These are phyloP conservation scores for Lepus townsendii DNA, from an alignment of 2,797 vertebrate genomes.

Conservation along the genomic window DNA sequence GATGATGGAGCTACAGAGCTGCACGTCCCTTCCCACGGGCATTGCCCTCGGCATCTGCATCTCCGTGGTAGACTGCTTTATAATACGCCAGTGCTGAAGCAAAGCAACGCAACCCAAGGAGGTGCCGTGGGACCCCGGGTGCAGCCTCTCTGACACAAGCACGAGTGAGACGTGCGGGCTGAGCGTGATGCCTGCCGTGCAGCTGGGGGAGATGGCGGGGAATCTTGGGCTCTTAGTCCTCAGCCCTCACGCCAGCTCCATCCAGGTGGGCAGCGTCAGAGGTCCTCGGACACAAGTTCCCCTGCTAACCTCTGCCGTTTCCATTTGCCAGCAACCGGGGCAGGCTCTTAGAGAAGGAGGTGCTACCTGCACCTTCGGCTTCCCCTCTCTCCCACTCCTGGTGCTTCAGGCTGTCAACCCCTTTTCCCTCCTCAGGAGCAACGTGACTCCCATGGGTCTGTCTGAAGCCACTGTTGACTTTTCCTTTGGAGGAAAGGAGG, in stretches of 20 bases:
- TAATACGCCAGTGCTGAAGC: not conserved
- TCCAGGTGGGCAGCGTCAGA: not conserved
- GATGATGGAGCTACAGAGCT: too few relatives aligned
- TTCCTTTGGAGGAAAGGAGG: too few relatives aligned
- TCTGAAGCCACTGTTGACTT: not conserved
- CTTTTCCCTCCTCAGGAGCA: not conserved
- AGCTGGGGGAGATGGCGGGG: too few relatives aligned
- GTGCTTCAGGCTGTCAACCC: not conserved
- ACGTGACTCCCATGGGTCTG: not conserved
- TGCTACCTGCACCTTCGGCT: fast-evolving
- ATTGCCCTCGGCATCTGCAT: not conserved
- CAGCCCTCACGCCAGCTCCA: too few relatives aligned
- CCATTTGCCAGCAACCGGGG: not conserved
- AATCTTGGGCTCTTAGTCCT: not conserved
- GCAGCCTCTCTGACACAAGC: not conserved
- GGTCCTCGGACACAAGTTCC: not conserved
- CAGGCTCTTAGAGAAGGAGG: not conserved
- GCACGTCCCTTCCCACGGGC: not conserved
- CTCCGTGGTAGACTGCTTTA: not conserved
- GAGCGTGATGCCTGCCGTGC: too few relatives aligned
- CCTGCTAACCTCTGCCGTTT: not conserved
- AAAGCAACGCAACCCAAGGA: not conserved
- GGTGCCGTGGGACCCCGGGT: not conserved
- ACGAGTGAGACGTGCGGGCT: not conserved
- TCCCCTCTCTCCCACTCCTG: not conserved